Conservation (phyloP, 2,888 invertebrate species). For the Amphipoea oculea region DNA sequence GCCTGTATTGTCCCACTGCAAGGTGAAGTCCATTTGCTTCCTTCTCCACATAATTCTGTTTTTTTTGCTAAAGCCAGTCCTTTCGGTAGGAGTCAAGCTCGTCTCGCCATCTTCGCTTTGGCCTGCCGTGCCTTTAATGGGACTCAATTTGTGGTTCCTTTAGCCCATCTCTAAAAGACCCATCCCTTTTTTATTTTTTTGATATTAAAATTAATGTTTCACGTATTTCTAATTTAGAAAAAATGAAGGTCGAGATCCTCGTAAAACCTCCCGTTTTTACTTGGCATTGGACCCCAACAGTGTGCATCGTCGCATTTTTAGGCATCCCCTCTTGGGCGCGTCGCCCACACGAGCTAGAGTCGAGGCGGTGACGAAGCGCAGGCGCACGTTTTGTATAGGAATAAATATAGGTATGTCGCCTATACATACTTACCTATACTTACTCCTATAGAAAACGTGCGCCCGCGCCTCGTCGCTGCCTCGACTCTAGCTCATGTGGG, state of each 20-base stretch:
- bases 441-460: too few species aligned
- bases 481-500: too few species aligned
- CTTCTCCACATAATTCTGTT: not conserved
- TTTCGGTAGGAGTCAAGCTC: not conserved
- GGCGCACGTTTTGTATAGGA: too few species aligned
- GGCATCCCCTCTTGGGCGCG: too few species aligned
- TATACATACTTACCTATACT: too few species aligned
- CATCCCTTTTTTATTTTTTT: not conserved
- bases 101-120: not conserved
- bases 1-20: not conserved
- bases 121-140: not conserved
- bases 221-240: too few species aligned
- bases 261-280: not conserved
- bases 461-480: too few species aligned
- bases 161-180: not conserved
- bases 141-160: not conserved
- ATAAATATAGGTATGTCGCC: too few species aligned
- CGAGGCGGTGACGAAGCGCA: too few species aligned
- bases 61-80: not conserved
- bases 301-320: not conserved
- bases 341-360: too few species aligned
- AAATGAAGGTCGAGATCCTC: not conserved
- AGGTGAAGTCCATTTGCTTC: not conserved
- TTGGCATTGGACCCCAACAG: not conserved
- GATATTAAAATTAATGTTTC: too few species aligned